These are phyloP conservation scores for Ethmia dodecea DNA, from an alignment of 2,888 invertebrate genomes.

Conservation along the genomic window DNA sequence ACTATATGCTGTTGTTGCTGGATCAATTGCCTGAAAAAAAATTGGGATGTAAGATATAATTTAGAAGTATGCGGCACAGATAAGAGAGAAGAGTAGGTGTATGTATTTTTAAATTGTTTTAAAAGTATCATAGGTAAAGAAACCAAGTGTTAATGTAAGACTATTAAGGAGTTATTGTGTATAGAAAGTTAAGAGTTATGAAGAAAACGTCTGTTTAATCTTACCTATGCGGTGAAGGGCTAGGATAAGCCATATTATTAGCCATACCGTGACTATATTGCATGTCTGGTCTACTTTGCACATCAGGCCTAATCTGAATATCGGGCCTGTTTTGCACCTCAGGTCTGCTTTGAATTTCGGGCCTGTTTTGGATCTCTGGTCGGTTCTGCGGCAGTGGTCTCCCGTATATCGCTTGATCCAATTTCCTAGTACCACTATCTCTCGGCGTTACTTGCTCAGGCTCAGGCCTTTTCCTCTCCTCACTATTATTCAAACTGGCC, in stretches of 20 bases:
- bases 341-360: conserved; percentile 8
- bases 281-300: conserved; percentile 40
- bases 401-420: conserved; percentile 79
- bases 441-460: conserved; percentile 62
- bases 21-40: conserved; percentile 49
- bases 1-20: conserved; percentile 72
- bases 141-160: too few species aligned
- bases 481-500: conserved; percentile 79
- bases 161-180: too few species aligned
- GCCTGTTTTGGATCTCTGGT: conserved; percentile 31
- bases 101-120: too few species aligned
- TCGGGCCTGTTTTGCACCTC: conserved; percentile 32
- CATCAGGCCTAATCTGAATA: conserved; percentile 44
- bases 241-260: conserved; percentile 63
- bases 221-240: conserved; percentile 69
- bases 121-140: too few species aligned
- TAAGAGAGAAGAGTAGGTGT: too few species aligned
- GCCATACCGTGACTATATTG: conserved; percentile 55
- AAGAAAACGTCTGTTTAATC: too few species aligned
- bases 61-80: background rate
- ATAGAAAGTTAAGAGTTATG: too few species aligned
- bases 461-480: conserved; percentile 71
- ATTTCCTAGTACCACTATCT: conserved; percentile 63
- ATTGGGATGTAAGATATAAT: background rate
- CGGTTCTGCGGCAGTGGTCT: conserved; percentile 70